Percentiles rank a stretch among this genome's conserved stretches.
Conservation (phyloP, 2,113 vertebrate genomes). For the Setophaga kirtlandii region DNA sequence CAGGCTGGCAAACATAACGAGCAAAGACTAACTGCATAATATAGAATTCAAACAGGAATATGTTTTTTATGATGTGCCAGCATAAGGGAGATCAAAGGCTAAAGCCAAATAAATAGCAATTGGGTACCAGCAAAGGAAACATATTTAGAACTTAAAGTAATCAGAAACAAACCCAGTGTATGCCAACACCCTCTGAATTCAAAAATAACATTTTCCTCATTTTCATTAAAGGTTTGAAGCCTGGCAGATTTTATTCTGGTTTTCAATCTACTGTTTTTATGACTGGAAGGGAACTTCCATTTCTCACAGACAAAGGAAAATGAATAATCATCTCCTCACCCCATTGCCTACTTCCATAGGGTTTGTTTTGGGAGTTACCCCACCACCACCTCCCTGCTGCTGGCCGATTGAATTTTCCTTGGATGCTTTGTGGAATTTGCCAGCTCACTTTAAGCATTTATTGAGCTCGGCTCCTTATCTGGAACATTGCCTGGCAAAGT, state of each 20-base stretch:
- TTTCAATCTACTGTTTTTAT: constrained; percentile 27
- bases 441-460: constrained; percentile 66
- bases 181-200: constrained; percentile 67
- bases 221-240: constrained; percentile 65
- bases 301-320: constrained; percentile 16
- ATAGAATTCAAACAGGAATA: constrained; percentile 79
- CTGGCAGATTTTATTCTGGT: constrained; percentile 57
- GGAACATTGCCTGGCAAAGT: constrained; percentile 65
- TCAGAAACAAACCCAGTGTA: constrained; percentile 80
- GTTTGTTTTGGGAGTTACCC: constrained; percentile 7
- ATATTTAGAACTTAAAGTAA: constrained; percentile 79
- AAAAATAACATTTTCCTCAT: constrained; percentile 62
- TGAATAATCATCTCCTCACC: not conserved
- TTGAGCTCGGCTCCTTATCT: constrained; percentile 71
- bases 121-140: constrained; percentile 80
- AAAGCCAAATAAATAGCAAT: constrained; percentile 84
- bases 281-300: not conserved
- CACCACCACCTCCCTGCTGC: not conserved
- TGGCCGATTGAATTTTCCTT: constrained; percentile 67
- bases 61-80: constrained; percentile 87
- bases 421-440: constrained; percentile 70
- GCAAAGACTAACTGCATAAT: constrained; percentile 80
- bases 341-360: not conserved
- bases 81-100: constrained; percentile 81
- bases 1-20: constrained; percentile 70